These are phyloP conservation scores for Trogon surrucura DNA, from an alignment of 2,113 vertebrate species.

Conservation along the genomic window DNA sequence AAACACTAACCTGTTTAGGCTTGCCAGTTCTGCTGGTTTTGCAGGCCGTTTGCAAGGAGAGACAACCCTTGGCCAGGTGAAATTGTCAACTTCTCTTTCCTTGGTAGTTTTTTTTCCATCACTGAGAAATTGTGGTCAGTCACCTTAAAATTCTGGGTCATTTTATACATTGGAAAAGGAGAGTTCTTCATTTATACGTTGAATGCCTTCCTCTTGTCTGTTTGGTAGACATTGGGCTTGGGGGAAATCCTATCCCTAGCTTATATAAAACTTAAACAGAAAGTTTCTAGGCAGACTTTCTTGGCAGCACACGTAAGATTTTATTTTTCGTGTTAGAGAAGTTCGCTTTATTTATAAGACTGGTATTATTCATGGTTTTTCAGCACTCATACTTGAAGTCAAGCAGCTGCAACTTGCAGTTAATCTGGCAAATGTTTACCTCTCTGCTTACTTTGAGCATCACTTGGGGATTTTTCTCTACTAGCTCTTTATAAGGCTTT, in stretches of 20 bases:
- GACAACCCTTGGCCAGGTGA: neutral
- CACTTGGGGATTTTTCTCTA: neutral
- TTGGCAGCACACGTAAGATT: neutral
- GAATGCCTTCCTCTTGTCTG: neutral
- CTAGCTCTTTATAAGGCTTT: neutral
- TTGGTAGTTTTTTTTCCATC: neutral
- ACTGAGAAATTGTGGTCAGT: neutral
- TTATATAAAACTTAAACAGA: neutral
- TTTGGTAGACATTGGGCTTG: neutral
- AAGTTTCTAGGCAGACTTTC: conserved; percentile 17
- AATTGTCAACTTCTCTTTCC: neutral
- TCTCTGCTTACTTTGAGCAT: neutral
- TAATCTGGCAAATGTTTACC: conserved; percentile 1
- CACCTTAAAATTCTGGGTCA: neutral
- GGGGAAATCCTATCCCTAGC: neutral
- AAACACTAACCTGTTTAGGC: neutral
- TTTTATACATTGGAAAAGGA: fast-evolving
- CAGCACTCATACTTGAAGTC: neutral
- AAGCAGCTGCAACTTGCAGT: neutral
- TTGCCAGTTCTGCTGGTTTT: neutral
- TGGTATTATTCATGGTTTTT: conserved; percentile 20
- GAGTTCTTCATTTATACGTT: neutral
- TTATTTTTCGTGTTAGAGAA: neutral
- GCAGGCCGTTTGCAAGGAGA: neutral
- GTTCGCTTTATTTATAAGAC: conserved; percentile 22